Evolutionary conservation across 1,140 invertebrate species (phyloP), one percentile per base, ranked within the genome.

Genomic region (Hydropsyche tenuis): DNA sequence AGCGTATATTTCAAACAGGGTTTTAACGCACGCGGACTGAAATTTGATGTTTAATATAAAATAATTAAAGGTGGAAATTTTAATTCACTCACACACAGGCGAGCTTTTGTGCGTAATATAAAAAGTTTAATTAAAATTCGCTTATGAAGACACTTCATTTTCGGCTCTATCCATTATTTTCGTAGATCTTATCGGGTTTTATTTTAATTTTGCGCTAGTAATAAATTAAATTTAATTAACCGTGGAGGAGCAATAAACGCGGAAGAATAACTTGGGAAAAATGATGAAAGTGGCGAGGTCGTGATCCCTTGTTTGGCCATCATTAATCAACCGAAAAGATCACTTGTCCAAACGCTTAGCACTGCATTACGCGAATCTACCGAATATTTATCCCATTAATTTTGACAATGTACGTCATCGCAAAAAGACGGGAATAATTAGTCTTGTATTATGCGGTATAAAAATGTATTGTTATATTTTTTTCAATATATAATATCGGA

Each of bases 211-310:
- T 18, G 48, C 48, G 16, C n/a, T 11, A 16, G 16, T 53, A 9
- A 53, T 53, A 53, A 53, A 53, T 53, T 53, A 53, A 53, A 53
- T 53, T 53, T 53, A 53, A 53, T 53, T 53, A 53, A 53, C 48
- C 48, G 48, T 53, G 48, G 48, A 53, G 20, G 48, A 20, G 48
- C 16, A 53, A 53, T 53, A 53, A 53, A 53, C 20, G 48, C 16
- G 7, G 48, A 53, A 18, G 48, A 53, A 37, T 37, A 37, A 37
- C 30, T 37, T 9, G 30, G 30, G 30, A 53, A 53, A 53, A 53
- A 53, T 53, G 48, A 53, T 53, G 48, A 53, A 53, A 53, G 48
- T 53, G 18, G 20, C 6, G 48, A 53, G 48, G 48, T 53, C 16
- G 48, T 16, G 48, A 16, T 53, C 48, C 16, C 48, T 53, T 53